Conservation (phyloP, 2,797 vertebrate genomes). For the Enteromius radiatus region DNA sequence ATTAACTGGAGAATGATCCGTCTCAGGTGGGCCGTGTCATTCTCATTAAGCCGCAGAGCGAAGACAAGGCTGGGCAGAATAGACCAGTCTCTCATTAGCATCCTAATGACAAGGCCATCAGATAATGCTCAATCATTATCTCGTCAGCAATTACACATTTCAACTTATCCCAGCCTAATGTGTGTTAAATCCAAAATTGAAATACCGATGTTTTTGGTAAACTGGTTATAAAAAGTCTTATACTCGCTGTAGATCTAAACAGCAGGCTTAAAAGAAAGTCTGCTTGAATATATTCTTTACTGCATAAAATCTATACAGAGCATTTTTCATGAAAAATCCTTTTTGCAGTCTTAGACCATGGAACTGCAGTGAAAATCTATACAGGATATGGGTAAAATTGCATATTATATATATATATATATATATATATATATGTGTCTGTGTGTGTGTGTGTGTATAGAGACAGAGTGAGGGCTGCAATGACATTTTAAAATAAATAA, state of each 20-base stretch:
- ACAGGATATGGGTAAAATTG: not conserved
- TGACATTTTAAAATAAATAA: slow-evolving; percentile 41
- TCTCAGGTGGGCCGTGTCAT: slow-evolving; percentile 75
- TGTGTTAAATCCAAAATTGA: not conserved
- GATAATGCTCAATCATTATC: slow-evolving; percentile 68
- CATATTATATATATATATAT: not conserved
- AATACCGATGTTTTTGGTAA: not conserved
- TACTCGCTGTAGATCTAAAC: not conserved
- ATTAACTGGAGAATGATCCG: slow-evolving; percentile 84
- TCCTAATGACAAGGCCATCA: slow-evolving; percentile 83
- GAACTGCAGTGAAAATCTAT: slow-evolving; percentile 7
- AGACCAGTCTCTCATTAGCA: slow-evolving; percentile 75
- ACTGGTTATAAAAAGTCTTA: not conserved
- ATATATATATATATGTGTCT: no score
- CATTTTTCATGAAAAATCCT: not conserved
- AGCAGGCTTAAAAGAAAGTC: not conserved
- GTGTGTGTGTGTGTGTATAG: no score
- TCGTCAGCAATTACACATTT: slow-evolving; percentile 43
- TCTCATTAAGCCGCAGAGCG: slow-evolving; percentile 69
- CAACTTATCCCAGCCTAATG: slow-evolving; percentile 36
- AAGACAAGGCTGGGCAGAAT: slow-evolving; percentile 42
- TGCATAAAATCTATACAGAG: not conserved
- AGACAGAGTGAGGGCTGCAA: not conserved
- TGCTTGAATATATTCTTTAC: not conserved
- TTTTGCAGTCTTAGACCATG: not conserved